Conservation (phyloP, 2,797 vertebrate genomes). For the Gobio occitaniae region DNA sequence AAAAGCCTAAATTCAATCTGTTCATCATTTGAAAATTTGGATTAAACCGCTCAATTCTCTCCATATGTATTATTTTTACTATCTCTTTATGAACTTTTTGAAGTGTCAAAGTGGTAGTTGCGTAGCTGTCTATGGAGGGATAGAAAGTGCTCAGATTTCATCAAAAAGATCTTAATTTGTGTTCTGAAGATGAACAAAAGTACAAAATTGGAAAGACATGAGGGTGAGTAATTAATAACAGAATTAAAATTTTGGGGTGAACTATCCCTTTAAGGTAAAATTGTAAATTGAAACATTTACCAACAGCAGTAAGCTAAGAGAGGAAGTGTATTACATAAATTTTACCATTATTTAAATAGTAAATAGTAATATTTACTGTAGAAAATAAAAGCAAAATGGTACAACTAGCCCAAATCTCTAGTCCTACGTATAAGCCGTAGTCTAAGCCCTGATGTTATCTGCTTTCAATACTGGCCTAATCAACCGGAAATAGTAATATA, state of each 20-base stretch:
- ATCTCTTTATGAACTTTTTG: too few relatives aligned
- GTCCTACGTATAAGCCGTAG: background rate
- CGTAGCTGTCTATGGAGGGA: too few relatives aligned
- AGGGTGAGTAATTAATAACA: too few relatives aligned
- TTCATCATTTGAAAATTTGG: too few relatives aligned
- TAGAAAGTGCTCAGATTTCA: too few relatives aligned
- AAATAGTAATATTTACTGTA: background rate
- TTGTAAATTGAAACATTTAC: background rate
- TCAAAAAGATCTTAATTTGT: too few relatives aligned
- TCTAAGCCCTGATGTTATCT: background rate
- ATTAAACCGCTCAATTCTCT: too few relatives aligned
- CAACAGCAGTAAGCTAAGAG: background rate
- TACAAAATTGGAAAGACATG: background rate
- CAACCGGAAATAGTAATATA: background rate
- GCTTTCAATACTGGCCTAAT: background rate
- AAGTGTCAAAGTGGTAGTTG: too few relatives aligned
- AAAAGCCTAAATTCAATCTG: too few relatives aligned
- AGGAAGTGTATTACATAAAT: background rate
- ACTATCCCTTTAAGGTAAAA: background rate
- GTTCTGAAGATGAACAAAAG: background rate
- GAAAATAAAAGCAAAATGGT: slow-evolving; percentile 1
- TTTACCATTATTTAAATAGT: background rate
- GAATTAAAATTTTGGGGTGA: background rate
- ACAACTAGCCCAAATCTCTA: background rate
- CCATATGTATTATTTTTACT: too few relatives aligned